Percentiles rank a stretch among this genome's conserved stretches.
phyloP scores from a whole-genome alignment of 1,140 invertebrate genomes.

The Musca vetustissima region DNA sequence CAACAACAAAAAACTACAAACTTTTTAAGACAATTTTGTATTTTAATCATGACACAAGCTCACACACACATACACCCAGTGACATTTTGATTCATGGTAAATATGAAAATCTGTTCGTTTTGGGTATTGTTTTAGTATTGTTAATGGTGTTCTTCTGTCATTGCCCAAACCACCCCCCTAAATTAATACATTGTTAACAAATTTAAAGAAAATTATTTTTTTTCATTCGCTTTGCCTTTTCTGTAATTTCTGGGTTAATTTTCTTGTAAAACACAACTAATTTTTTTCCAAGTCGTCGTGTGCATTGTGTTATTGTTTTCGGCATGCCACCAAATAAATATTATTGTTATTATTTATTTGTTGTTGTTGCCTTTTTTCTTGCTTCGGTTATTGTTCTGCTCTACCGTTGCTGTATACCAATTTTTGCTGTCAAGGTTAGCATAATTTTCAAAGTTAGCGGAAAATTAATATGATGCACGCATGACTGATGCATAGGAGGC shows the following conservation, averaged over 20 bases:
- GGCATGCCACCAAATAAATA: not conserved
- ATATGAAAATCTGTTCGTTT: not conserved
- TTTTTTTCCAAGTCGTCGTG: not conserved
- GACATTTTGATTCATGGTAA: not conserved
- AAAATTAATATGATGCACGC: constrained; percentile 31
- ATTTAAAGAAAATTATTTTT: not conserved
- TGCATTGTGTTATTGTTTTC: constrained; percentile 8
- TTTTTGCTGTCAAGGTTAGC: constrained; percentile 27
- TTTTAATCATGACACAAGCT: not conserved
- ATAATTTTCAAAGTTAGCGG: constrained; percentile 31
- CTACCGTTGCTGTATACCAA: not conserved
- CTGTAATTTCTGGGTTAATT: constrained; percentile 21
- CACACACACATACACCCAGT: too few relatives aligned
- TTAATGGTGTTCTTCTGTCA: too few relatives aligned
- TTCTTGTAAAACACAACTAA: constrained; percentile 6
- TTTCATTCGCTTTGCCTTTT: too few relatives aligned
- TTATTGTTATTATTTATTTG: constrained; percentile 16
- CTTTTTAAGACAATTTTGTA: constrained; percentile 10
- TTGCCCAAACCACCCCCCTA: not conserved
- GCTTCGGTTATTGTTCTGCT: not conserved
- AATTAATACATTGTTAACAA: constrained; percentile 4
- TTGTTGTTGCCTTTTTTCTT: too few relatives aligned
- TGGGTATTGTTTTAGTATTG: not conserved
- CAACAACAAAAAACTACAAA: not conserved
- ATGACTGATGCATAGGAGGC: constrained; percentile 25